Conservation (phyloP, 2,888 invertebrate species). For the Cephus rjabovi region DNA sequence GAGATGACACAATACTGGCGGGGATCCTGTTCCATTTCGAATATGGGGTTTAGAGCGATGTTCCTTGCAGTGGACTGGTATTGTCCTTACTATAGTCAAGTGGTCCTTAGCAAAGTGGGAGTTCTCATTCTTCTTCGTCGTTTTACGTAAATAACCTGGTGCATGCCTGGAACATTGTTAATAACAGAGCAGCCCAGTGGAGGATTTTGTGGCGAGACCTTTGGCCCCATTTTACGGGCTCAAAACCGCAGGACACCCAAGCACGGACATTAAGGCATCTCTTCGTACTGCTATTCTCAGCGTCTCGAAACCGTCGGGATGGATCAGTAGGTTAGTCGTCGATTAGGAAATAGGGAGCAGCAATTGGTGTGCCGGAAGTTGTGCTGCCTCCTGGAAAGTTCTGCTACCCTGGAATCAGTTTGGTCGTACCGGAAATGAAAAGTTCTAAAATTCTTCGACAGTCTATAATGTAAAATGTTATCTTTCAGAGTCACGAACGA, state of each 20-base stretch:
- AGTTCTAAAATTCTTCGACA: background rate
- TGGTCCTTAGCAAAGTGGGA: background rate
- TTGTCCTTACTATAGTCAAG: background rate
- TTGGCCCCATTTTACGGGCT: slow-evolving; percentile 27
- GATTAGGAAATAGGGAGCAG: background rate
- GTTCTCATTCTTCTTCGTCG: background rate
- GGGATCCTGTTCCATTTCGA: background rate
- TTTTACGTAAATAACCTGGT: background rate
- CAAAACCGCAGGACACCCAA: slow-evolving; percentile 39
- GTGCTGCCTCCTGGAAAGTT: background rate
- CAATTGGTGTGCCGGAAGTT: background rate
- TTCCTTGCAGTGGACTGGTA: background rate
- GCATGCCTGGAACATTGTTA: background rate
- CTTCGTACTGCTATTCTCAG: background rate
- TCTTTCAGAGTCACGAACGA: background rate
- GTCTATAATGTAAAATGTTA: background rate
- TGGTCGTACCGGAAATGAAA: background rate
- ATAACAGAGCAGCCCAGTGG: background rate
- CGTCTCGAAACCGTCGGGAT: background rate
- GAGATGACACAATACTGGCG: background rate
- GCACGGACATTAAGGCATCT: background rate
- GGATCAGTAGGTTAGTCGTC: background rate
- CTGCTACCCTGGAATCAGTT: background rate
- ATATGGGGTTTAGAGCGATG: background rate
- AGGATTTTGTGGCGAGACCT: slow-evolving; percentile 26